Base-by-base conservation (phyloP, 2,888 invertebrate genomes). In the Aethes cnicana region DNA sequence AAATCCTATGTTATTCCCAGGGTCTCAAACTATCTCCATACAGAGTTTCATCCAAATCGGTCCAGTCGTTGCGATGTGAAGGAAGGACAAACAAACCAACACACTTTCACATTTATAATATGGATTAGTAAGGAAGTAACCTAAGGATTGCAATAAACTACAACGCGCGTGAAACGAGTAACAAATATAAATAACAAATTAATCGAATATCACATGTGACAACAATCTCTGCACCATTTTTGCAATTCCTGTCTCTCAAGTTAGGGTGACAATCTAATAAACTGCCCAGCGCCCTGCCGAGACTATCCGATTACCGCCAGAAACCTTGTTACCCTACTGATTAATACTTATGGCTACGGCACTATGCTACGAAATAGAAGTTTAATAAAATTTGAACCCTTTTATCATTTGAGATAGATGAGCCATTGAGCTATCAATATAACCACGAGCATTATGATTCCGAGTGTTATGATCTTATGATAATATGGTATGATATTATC, bases 241-340 rank as follows among this genome's bases (percentile, higher is more conserved):
- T 39, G 44, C 52, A 21, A 46, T 46, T 43, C 61, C 55, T 63
- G 63, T 63, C 65, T 64, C 74, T 68, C 84, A 84, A 83, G 85
- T 84, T 84, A 81, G 84, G 85, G 85, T 69, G 82, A 77, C 83
- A 86, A 88, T 87, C 84, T 85, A 88, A 88, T 87, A 85, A 85
- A 77, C 65, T 75, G 80, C 69, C 77, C 81, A 73, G 76, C 77
- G 57, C 78, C 86, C 86, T 79, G 83, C 83, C 75, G 86, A 72
- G 85, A 78, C 81, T 69, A 76, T 82, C 83, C 84, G 81, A 81
- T 85, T 84, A 85, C 77, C 74, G 71, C 69, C 69, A 68, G 64
- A 76, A 87, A 87, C 81, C 84, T 83, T 76, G 87, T 87, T 88
- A 87, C 86, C 82, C 82, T 82, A 79, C 76, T 86, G 86, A 88